Percentiles rank a stretch among this genome's conserved stretches.
phyloP scores from a whole-genome alignment of 1,140 invertebrate genomes.

The Macrotrachela quadricornifera region DNA sequence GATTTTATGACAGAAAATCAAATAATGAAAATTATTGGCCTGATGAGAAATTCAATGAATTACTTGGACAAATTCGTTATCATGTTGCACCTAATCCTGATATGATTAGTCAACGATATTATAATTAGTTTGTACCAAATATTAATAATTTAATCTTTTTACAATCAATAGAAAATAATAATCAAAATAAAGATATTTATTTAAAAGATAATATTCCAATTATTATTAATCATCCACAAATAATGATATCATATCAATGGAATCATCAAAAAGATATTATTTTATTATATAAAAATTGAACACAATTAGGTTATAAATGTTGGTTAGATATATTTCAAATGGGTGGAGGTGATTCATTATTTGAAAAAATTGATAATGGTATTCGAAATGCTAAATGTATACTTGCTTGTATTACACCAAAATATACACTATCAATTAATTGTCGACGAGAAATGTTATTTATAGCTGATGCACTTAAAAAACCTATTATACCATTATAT shows the following conservation, averaged over 20 bases:
- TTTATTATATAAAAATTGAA: slow-evolving; percentile 15
- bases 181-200: too few species aligned
- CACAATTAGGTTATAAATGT: slow-evolving; percentile 15
- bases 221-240: slow-evolving; percentile 10
- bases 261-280: slow-evolving; percentile 20
- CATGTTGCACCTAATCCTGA: slow-evolving; percentile 11
- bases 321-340: slow-evolving; percentile 28
- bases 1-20: slow-evolving; percentile 15
- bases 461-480: slow-evolving; percentile 20
- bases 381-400: slow-evolving; percentile 19
- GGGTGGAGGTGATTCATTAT: slow-evolving; percentile 26
- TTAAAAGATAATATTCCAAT: too few species aligned
- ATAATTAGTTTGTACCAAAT: neutral
- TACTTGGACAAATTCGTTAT: slow-evolving; percentile 18
- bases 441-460: slow-evolving; percentile 20
- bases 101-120: slow-evolving; percentile 10
- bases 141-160: too few species aligned
- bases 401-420: slow-evolving; percentile 19
- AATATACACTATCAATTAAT: slow-evolving; percentile 21
- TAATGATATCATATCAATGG: slow-evolving; percentile 28
- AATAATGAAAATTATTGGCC: slow-evolving; percentile 19
- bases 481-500: slow-evolving; percentile 22
- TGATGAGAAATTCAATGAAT: slow-evolving; percentile 18
- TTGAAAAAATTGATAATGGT: slow-evolving; percentile 24
- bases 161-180: too few species aligned